These are phyloP conservation scores for Cladopsammia gracilis DNA, from an alignment of 64 coral and sea anemone genomes.

Conservation along the genomic window DNA sequence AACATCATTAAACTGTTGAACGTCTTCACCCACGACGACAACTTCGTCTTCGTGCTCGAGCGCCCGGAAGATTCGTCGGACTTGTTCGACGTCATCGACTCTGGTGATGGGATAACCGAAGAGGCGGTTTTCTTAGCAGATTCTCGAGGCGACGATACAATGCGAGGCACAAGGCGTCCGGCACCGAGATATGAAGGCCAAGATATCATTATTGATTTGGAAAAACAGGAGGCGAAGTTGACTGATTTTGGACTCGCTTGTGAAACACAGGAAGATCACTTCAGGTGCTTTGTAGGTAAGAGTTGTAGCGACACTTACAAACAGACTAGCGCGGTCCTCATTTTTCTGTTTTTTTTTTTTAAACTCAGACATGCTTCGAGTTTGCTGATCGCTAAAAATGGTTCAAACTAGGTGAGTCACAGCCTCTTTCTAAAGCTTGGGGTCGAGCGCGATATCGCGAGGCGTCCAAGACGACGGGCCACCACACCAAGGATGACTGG, in stretches of 20 bases:
- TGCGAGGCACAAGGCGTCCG: conserved; percentile 57
- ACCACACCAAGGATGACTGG: too few relatives aligned
- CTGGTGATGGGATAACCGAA: conserved; percentile 38
- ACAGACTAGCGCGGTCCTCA: not conserved
- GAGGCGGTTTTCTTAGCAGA: conserved; percentile 29
- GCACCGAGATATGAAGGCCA: conserved; percentile 61
- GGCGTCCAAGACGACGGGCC: too few relatives aligned
- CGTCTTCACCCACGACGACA: conserved; percentile 30
- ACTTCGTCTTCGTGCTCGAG: conserved; percentile 57
- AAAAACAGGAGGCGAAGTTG: conserved; percentile 44
- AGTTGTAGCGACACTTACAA: not conserved
- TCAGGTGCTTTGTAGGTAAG: conserved; percentile 55
- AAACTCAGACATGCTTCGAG: too few relatives aligned
- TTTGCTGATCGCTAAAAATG: too few relatives aligned
- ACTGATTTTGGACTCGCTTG: conserved; percentile 59
- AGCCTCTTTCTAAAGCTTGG: too few relatives aligned
- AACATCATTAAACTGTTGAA: conserved; percentile 61
- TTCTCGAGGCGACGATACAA: conserved; percentile 29
- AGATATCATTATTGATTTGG: conserved; percentile 60
- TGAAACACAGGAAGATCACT: conserved; percentile 12
- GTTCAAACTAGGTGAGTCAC: too few relatives aligned
- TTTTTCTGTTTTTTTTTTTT: not conserved
- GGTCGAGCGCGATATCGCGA: too few relatives aligned
- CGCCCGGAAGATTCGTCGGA: conserved; percentile 52
- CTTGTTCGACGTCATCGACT: conserved; percentile 56